phyloP scores from a whole-genome alignment of 2,113 vertebrate species.

The Pseudopodoces humilis region DNA sequence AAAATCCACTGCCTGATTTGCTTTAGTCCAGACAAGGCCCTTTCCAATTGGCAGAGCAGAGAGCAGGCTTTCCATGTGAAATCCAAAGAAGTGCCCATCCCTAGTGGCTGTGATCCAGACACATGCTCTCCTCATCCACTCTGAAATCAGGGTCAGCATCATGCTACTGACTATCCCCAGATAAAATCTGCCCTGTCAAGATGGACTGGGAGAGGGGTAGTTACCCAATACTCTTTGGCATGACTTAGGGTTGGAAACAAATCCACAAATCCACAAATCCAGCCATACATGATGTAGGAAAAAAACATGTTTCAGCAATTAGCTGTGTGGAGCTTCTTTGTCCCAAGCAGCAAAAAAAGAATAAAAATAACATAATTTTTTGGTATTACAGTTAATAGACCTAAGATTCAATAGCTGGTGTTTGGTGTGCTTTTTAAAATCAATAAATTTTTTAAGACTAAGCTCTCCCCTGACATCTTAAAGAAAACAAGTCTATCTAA shows the following conservation, averaged over 20 bases:
- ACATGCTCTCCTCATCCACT: background rate
- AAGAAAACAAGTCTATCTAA: background rate
- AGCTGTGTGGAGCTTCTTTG: background rate
- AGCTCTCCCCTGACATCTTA: background rate
- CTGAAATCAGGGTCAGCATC: background rate
- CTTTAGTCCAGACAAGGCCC: background rate
- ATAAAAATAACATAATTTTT: background rate
- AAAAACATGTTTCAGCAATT: background rate
- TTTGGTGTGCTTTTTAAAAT: background rate
- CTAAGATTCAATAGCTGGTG: background rate
- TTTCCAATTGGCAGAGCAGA: background rate
- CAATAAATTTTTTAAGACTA: background rate
- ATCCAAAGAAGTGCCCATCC: background rate
- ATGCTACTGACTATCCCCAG: accelerated
- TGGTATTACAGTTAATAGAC: background rate
- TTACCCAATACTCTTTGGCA: accelerated
- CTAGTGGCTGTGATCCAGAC: background rate
- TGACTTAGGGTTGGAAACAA: background rate
- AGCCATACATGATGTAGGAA: background rate
- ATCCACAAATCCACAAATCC: background rate
- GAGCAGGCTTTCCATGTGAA: background rate
- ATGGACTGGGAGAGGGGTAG: accelerated
- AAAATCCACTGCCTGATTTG: background rate
- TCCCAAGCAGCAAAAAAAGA: background rate
- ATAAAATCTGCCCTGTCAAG: background rate